phyloP scores from a whole-genome alignment of 1,140 invertebrate species.

The Rhysida immarginata region DNA sequence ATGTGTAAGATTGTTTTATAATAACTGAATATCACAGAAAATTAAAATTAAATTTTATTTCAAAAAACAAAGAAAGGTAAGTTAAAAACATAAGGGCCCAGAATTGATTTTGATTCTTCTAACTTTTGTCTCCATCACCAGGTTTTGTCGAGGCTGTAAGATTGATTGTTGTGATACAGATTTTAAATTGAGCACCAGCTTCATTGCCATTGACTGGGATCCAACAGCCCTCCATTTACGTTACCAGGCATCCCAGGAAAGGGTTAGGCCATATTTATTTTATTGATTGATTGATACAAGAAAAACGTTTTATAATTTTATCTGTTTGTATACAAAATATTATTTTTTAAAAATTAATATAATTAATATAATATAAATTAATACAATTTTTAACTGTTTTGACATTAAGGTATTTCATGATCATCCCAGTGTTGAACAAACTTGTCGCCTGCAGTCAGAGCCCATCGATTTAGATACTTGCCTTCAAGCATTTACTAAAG shows the following conservation, averaged over 20 bases:
- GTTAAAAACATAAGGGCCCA: too few species aligned
- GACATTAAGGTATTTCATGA: conserved; percentile 56
- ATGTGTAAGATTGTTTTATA: too few species aligned
- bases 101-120: too few species aligned
- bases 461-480: conserved; percentile 62
- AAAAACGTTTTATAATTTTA: background rate
- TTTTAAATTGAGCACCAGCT: conserved; percentile 32
- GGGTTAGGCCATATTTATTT: conserved; percentile 32
- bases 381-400: conserved; percentile 6
- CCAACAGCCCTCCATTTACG: conserved; percentile 73
- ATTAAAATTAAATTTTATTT: too few species aligned
- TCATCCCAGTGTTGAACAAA: conserved; percentile 50
- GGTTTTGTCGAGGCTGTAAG: conserved; percentile 65
- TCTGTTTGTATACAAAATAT: background rate
- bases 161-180: conserved; percentile 41
- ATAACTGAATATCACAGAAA: too few species aligned
- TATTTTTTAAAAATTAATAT: background rate
- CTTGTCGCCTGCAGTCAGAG: conserved; percentile 49
- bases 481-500: conserved; percentile 65
- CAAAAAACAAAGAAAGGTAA: too few species aligned
- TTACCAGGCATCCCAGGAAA: conserved; percentile 65
- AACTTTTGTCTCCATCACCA: too few species aligned
- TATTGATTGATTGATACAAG: too few species aligned
- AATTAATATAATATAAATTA: conserved; percentile 4
- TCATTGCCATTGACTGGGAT: conserved; percentile 73